Conservation (phyloP, 2,888 invertebrate genomes). For the Amiota communis region DNA sequence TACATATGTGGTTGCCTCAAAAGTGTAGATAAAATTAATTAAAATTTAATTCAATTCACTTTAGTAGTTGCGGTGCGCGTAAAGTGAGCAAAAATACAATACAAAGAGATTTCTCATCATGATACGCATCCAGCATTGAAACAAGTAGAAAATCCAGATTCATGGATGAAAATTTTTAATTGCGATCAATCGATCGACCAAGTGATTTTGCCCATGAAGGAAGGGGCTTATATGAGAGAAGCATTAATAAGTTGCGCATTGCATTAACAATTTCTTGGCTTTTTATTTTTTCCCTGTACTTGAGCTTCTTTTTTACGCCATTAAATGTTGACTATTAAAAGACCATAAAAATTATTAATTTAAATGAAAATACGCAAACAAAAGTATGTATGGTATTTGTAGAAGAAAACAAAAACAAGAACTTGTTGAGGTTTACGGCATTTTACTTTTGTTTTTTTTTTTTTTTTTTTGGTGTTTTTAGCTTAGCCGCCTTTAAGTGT, state of each 20-base stretch:
- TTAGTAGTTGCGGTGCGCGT: slow-evolving; percentile 37
- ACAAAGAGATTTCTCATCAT: slow-evolving; percentile 68
- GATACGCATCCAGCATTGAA: slow-evolving; percentile 63
- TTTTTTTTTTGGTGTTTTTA: not conserved
- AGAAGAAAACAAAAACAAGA: slow-evolving; percentile 39
- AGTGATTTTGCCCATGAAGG: slow-evolving; percentile 44
- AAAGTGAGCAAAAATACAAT: slow-evolving; percentile 65
- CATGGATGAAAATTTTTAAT: too few species aligned
- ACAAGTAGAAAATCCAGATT: not conserved
- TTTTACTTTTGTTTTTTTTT: not conserved
- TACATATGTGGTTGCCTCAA: slow-evolving; percentile 26
- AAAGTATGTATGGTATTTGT: slow-evolving; percentile 48
- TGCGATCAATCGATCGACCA: not conserved
- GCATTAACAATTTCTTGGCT: slow-evolving; percentile 48
- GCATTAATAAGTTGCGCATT: slow-evolving; percentile 16
- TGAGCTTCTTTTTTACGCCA: slow-evolving; percentile 18
- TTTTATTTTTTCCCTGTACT: slow-evolving; percentile 27
- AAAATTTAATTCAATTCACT: slow-evolving; percentile 68
- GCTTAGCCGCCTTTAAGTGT: slow-evolving; percentile 14
- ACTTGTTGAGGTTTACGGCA: slow-evolving; percentile 20
- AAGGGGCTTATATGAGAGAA: slow-evolving; percentile 34
- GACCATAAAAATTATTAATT: slow-evolving; percentile 67
- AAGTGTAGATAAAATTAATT: slow-evolving; percentile 65
- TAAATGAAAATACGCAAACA: slow-evolving; percentile 37
- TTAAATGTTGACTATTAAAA: slow-evolving; percentile 58